A percentile compares a stretch with the other conserved stretches of the same genome.
Evolutionary conservation across 2,888 invertebrate genomes (phyloP).

Genomic region (Carterocephalus palaemon): DNA sequence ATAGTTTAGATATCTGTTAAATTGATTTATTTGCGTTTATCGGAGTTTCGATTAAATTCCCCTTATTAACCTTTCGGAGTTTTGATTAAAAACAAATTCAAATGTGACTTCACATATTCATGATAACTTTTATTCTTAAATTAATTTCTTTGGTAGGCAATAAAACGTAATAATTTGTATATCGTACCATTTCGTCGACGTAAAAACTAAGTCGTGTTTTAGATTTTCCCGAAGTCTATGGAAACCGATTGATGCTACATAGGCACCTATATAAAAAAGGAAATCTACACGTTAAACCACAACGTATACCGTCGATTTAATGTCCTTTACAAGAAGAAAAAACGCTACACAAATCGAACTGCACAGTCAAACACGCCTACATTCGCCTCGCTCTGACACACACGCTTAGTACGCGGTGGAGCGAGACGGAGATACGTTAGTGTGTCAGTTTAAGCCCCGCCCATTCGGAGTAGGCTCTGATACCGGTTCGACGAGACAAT

Average conservation of each 20-base stretch:
- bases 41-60: too few relatives aligned
- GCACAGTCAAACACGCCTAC: conserved; percentile 31
- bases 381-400: conserved; percentile 35
- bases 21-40: too few relatives aligned
- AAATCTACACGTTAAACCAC: neutral
- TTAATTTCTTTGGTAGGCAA: too few relatives aligned
- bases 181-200: too few relatives aligned
- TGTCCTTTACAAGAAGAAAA: conserved; percentile 37
- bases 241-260: neutral
- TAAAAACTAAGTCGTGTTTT: too few relatives aligned
- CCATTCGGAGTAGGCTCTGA: conserved; percentile 48
- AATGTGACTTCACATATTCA: too few relatives aligned
- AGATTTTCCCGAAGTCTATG: too few relatives aligned
- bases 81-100: too few relatives aligned
- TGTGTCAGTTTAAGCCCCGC: conserved; percentile 40
- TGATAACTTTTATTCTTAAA: too few relatives aligned
- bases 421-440: conserved; percentile 35
- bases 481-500: conserved; percentile 61
- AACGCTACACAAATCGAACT: conserved; percentile 40
- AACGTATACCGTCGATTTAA: neutral
- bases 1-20: too few relatives aligned
- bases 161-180: too few relatives aligned
- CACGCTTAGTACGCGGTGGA: conserved; percentile 28
- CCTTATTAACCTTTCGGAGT: too few relatives aligned
- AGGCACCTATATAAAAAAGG: neutral